Evolutionary conservation across 2,113 vertebrate genomes (phyloP), one percentile per base, ranked within the genome.

Genomic region (Odontesthes bonariensis): DNA sequence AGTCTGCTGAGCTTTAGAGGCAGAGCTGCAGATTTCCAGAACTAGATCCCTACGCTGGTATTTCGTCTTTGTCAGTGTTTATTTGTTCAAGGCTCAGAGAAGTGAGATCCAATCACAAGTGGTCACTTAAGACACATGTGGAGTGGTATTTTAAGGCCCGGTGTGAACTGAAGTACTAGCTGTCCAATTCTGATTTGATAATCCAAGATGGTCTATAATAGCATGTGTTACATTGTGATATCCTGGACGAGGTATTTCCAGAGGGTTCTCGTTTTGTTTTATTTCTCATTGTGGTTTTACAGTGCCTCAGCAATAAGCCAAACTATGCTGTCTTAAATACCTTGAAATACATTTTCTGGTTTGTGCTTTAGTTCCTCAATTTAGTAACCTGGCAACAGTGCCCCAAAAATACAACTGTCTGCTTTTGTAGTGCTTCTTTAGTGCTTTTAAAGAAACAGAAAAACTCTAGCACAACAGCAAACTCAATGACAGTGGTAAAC

Each of bases 271-370:
- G 19, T 8, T 6, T 2, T 22, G 6, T 31, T 68, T 55, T 42
- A 0, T 22, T 13, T 4, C 12, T 49, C n/a, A 47, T 9, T 55
- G 16, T 31, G 56, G 12, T 22, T 38, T 35, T 19, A 12, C 44
- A 75, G 19, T 75, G 20, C 22, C 31, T 55, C 9, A 23, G 58
- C 20, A 6, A 57, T 40, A 0, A 20, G 44, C 14, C 8, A 22
- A 56, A 32, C 19, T 51, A 27, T 61, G 62, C 35, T 68, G 47
- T 65, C 40, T 62, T 8, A 52, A 67, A 55, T 73, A 14, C 33
- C 27, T 66, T 49, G 47, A 76, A 64, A 20, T 20, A 17, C 1
- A 66, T 23, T 52, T 22, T 6, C 49, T 31, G 49, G 12, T 61
- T 49, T 42, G 42, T 40, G 42, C 74, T 52, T 57, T 23, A 35